Conservation (phyloP, 2,797 vertebrate genomes). For the Gymnodraco acuticeps region DNA sequence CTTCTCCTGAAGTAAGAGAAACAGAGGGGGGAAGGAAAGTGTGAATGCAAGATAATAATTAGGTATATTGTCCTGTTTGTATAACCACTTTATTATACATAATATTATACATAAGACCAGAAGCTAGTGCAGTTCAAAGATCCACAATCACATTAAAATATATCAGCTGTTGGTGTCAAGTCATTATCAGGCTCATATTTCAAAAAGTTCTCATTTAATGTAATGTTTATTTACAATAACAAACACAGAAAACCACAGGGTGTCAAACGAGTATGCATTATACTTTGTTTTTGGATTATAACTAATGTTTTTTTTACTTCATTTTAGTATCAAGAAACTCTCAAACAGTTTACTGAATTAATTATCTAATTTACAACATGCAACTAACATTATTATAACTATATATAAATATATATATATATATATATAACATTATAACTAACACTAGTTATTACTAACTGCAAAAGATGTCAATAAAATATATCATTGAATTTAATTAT, state of each 20-base stretch:
- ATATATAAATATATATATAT: too few relatives aligned
- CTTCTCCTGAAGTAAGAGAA: slow-evolving; percentile 88
- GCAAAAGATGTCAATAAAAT: too few relatives aligned
- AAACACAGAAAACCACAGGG: not conserved
- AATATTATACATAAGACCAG: not conserved
- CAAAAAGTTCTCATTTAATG: not conserved
- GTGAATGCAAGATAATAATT: not conserved
- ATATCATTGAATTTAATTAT: too few relatives aligned
- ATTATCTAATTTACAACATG: not conserved
- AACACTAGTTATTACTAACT: too few relatives aligned
- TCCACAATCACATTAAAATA: not conserved
- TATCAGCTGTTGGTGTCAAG: not conserved
- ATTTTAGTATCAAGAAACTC: not conserved
- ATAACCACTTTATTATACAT: not conserved
- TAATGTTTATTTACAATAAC: not conserved
- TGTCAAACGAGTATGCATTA: not conserved
- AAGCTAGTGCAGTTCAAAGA: not conserved
- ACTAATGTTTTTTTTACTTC: not conserved
- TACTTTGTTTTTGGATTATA: not conserved
- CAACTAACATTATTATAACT: too few relatives aligned
- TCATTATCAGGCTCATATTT: not conserved
- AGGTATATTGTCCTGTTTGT: too few relatives aligned
- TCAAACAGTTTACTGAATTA: not conserved
- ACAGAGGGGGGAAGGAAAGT: not conserved
- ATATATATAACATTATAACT: too few relatives aligned